phyloP scores from a whole-genome alignment of 2,888 invertebrate genomes.

The Asteroscopus sphinx region DNA sequence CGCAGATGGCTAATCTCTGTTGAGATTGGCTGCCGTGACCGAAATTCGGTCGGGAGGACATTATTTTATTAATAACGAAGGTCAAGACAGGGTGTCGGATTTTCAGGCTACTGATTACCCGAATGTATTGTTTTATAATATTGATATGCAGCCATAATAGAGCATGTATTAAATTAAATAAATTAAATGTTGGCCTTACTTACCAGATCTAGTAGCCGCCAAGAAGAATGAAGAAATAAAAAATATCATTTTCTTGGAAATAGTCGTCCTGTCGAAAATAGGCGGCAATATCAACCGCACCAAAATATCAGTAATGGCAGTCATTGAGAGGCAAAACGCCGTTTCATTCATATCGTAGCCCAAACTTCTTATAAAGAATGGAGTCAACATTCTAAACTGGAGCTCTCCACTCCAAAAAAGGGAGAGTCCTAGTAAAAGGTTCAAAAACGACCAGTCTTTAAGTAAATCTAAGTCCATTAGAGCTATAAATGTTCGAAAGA shows the following conservation, averaged over 20 bases:
- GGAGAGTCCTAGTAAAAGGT: slow-evolving; percentile 92
- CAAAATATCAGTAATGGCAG: slow-evolving; percentile 93
- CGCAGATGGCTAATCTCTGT: no score
- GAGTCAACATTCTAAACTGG: slow-evolving; percentile 93
- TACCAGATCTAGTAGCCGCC: slow-evolving; percentile 93
- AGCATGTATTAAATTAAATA: neutral
- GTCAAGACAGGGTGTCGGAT: no score
- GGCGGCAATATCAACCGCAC: slow-evolving; percentile 93
- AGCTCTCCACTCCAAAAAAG: slow-evolving; percentile 94
- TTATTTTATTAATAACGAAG: no score
- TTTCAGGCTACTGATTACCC: no score
- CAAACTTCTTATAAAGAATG: slow-evolving; percentile 91
- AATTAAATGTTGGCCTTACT: slow-evolving; percentile 65
- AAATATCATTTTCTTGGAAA: slow-evolving; percentile 93
- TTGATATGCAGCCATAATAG: no score
- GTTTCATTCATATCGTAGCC: slow-evolving; percentile 92
- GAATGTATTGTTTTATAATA: no score
- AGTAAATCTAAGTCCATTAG: slow-evolving; percentile 93
- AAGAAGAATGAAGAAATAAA: slow-evolving; percentile 93
- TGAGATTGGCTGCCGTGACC: no score
- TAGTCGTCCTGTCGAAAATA: slow-evolving; percentile 92
- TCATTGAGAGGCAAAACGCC: slow-evolving; percentile 93
- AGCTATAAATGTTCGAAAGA: slow-evolving; percentile 89
- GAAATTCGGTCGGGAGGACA: no score
- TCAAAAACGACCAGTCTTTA: slow-evolving; percentile 93